These are phyloP conservation scores for Chelon labrosus DNA, from an alignment of 2,797 vertebrate species.

Conservation along the genomic window DNA sequence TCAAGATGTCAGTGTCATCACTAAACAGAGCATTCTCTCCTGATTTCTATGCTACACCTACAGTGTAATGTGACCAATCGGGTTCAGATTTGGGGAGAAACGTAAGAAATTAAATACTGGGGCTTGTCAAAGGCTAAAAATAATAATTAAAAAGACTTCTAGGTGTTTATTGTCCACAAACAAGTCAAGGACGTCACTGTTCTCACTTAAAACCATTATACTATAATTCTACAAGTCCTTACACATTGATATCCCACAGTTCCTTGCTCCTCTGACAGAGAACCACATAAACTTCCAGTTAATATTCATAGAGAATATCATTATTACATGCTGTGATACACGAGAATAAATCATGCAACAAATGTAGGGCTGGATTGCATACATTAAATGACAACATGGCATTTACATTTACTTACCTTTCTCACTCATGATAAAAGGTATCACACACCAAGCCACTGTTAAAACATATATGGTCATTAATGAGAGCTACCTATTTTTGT, in stretches of 20 bases:
- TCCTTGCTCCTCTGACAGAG: background rate
- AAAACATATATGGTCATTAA: too few species aligned
- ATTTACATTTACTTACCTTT: too few species aligned
- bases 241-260: background rate
- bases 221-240: background rate
- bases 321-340: background rate
- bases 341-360: too few species aligned
- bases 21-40: background rate
- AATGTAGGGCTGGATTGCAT: background rate
- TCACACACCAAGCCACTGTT: too few species aligned
- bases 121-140: background rate
- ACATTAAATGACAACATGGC: background rate
- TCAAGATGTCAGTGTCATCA: too few species aligned
- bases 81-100: background rate
- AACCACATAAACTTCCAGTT: background rate
- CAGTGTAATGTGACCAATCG: background rate
- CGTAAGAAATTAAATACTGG: background rate
- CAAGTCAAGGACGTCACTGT: background rate
- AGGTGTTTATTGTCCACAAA: background rate
- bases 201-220: background rate
- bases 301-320: background rate
- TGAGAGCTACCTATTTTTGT: too few species aligned
- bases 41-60: background rate
- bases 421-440: too few species aligned
- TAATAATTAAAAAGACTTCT: background rate